Base-by-base conservation (phyloP, 30 jellyfish, hydroid and myxozoan species). In the Calvadosia cruxmelitensis region DNA sequence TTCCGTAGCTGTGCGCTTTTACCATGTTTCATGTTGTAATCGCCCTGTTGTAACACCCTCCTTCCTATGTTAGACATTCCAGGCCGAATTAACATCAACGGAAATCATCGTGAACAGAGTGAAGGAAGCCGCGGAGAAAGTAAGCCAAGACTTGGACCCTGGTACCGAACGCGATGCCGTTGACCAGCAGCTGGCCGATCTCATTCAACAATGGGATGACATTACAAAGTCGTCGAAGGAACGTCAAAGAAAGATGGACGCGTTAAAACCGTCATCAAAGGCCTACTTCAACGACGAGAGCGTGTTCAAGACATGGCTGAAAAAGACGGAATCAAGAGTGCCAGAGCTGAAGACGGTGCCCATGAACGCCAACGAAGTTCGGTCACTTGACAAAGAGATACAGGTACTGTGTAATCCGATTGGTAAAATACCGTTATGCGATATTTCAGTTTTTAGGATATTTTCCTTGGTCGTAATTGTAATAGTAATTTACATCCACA, bases 211-310 rank as follows among this genome's bases (percentile, higher is more conserved):
- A 12, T 79, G 78, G 78, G 73, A 72, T 7, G 77, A 72, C 23
- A 53, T 52, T 36, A 7, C 32, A n/a, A 63, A 80, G 23, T 62
- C 50, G 34, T 30, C 83, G 27, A 50, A 31, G 20, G 63, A 29
- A 13, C 52, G 94, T 31, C 78, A 84, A 76, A 62, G 63, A 34
- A 66, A 63, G 29, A 63, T 87, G 50, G 88, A 79, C 69, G 70
- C 73, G 71, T 31, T 81, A n/a, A 65, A 42, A 65, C 85, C 92
- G 33, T 79, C 77, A 50, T 61, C 94, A 1, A 76, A 76, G 63
- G 50, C 31, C 29, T 70, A 77, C 68, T 72, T 31, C 31, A 79
- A 76, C n/a, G 61, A 64, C 36, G 93, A 80, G 49, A 67, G 49
- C 26, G 72, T 70, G 1, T 51, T 80, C 50, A 80, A 28, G n/a